A percentile compares a stretch with the other conserved stretches of the same genome.
Evolutionary conservation across 2,113 vertebrate genomes (phyloP).

Genomic region (Caloenas nicobarica): DNA sequence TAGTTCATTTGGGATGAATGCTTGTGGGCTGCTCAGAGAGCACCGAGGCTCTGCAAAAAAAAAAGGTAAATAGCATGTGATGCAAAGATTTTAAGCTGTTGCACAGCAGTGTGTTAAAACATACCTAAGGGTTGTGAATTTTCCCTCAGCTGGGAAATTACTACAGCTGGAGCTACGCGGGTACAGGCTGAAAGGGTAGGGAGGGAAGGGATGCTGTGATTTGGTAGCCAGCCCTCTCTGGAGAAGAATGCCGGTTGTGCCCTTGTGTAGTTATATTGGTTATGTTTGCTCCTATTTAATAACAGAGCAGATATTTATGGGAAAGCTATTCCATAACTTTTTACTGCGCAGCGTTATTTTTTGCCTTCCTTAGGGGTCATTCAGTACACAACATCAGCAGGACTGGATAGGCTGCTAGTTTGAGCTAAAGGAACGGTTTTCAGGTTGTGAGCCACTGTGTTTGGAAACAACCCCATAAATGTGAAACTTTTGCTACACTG

Average conservation of each 20-base stretch:
- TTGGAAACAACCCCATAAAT: background rate
- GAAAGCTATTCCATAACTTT: background rate
- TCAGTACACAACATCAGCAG: background rate
- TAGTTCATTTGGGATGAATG: background rate
- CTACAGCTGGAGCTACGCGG: rapidly evolving
- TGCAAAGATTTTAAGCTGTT: background rate
- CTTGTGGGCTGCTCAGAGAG: background rate
- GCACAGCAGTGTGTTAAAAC: background rate
- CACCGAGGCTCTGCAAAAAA: background rate
- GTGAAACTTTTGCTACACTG: background rate
- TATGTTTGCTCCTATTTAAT: background rate
- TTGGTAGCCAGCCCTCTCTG: background rate
- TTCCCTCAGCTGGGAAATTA: background rate
- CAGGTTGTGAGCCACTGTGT: background rate
- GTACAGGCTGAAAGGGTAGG: background rate
- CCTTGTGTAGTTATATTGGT: background rate
- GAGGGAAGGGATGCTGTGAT: background rate
- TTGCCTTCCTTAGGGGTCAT: background rate
- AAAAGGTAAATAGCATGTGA: too few relatives aligned
- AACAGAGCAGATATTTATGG: background rate
- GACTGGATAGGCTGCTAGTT: background rate
- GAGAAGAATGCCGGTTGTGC: background rate
- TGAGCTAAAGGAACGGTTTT: background rate
- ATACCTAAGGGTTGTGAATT: background rate
- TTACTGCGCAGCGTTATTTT: background rate